phyloP scores from a whole-genome alignment of 2,113 vertebrate species.

The Chaetorhynchus papuensis region DNA sequence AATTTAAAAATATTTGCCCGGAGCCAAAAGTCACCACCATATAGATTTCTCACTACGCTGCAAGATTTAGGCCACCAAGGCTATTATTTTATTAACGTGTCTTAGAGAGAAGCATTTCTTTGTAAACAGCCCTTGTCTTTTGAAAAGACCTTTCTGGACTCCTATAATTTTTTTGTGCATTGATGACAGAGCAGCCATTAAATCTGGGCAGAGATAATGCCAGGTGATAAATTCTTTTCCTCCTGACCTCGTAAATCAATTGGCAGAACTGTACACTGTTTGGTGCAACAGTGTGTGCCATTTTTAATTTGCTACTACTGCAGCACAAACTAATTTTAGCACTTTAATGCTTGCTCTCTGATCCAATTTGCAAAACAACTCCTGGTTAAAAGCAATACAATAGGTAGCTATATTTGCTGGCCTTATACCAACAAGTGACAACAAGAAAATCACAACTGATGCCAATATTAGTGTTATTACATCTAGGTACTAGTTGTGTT shows the following conservation, averaged over 20 bases:
- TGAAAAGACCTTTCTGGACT: neutral
- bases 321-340: conserved; percentile 37
- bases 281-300: neutral
- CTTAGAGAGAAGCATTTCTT: neutral
- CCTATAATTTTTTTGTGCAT: neutral
- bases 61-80: neutral
- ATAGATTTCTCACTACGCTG: neutral
- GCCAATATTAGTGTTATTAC: neutral
- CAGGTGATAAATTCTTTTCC: conserved; percentile 41
- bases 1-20: neutral
- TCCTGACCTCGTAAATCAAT: conserved; percentile 37
- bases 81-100: neutral
- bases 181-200: conserved; percentile 9
- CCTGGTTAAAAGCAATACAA: neutral
- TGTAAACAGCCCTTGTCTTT: conserved; percentile 1
- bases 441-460: conserved; percentile 3
- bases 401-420: neutral
- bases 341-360: neutral
- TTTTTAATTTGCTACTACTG: conserved; percentile 28
- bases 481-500: neutral
- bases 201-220: conserved; percentile 13
- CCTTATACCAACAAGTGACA: neutral
- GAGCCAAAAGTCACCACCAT: neutral
- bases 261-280: neutral
- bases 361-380: neutral